Conservation (phyloP, 2,888 invertebrate genomes). For the Plagodis dolabraria region DNA sequence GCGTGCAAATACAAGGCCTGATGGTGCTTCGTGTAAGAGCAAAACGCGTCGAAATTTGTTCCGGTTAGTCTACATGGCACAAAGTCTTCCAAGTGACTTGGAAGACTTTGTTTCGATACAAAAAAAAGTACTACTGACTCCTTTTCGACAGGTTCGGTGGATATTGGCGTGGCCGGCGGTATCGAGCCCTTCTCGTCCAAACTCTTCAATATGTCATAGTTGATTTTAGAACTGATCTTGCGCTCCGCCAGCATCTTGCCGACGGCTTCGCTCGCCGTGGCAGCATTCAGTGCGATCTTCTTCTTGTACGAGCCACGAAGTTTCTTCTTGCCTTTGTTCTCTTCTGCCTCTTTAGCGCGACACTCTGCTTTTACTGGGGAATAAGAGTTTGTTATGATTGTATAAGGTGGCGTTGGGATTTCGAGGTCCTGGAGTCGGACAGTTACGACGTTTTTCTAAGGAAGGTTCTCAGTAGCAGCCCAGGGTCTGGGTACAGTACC, state of each 20-base stretch:
- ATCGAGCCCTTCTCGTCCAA: slow-evolving; percentile 82
- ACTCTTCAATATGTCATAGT: slow-evolving; percentile 97
- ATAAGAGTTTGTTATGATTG: slow-evolving; percentile 15
- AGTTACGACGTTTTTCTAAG: no score
- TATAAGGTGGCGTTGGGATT: background rate
- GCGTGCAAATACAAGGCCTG: no score
- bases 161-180: slow-evolving; percentile 43
- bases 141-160: slow-evolving; percentile 29
- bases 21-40: no score
- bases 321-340: slow-evolving; percentile 94
- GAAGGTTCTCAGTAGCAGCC: no score
- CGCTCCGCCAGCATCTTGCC: slow-evolving; percentile 98
- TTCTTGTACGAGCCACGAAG: slow-evolving; percentile 87
- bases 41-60: no score
- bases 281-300: slow-evolving; percentile 86
- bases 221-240: slow-evolving; percentile 97
- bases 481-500: no score
- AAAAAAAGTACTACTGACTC: slow-evolving; percentile 40
- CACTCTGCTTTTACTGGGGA: slow-evolving; percentile 91
- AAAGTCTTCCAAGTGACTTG: background rate
- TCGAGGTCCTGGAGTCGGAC: no score
- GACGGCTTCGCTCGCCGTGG: slow-evolving; percentile 94
- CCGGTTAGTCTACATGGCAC: background rate
- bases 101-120: background rate
- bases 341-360: slow-evolving; percentile 91